Base-by-base conservation (phyloP, 2,888 invertebrate genomes). In the Embidobia sp. region DNA sequence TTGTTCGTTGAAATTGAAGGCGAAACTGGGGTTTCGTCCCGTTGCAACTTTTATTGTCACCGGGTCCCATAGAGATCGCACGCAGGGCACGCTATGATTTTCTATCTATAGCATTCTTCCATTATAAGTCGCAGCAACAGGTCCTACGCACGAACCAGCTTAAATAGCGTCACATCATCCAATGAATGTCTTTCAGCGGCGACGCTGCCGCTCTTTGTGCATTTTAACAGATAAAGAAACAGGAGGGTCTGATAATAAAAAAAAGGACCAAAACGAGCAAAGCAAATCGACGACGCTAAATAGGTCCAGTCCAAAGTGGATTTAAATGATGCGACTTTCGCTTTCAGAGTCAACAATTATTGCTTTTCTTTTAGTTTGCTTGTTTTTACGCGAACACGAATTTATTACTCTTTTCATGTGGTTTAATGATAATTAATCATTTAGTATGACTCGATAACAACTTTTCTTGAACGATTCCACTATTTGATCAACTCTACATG, bases 41-140 rank as follows among this genome's bases (percentile, higher is more conserved):
- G 64, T 74, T 29, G 63, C 53, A 63, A 73, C 55, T 66, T 81
- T 81, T 80, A 81, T 81, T 78, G 78, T 81, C 78, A 72, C 18
- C 22, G 53, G 64, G 64, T 66, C 53, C 75, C 57, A 81, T 78
- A 78, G 72, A 79, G 64, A 75, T 59, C 74, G 72, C 69, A 77
- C 67, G 77, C 78, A 75, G 81, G 81, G 79, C 78, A 80, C 77
- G 69, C 80, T 81, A 82, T 80, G 81, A 84, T 86, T 84, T 85
- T 85, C 85, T 84, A 85, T 84, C n/a, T n/a, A 85, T 87, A 83
- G 85, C 80, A 85, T 87, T 87, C 84, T 88, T 86, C 85, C 84
- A 86, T 86, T 86, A 86, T 86, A 83, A 81, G 80, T 79, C 79
- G 79, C 80, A 82, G 86, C 87, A 86, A 87, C 86, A 87, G 87